Base-by-base conservation (phyloP, 2,113 vertebrate species). In the Paradoxurus hermaphroditus region DNA sequence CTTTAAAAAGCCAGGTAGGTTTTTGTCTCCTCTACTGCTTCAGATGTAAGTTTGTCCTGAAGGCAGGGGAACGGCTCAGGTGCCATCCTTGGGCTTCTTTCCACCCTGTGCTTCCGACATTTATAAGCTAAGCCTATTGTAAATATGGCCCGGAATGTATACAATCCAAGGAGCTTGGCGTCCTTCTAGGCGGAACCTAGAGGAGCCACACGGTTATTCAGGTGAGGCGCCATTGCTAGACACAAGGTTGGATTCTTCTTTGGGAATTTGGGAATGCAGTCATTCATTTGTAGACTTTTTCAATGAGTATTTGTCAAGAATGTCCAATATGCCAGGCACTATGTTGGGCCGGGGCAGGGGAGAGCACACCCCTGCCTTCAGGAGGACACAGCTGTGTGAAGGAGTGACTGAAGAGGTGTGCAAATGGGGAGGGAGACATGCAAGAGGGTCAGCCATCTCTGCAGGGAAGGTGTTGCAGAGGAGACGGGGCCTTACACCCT, bases 21-120 rank as follows among this genome's bases (percentile, higher is more conserved):
- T 83, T 87, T 82, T 44, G 79, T 78, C 82, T 95, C 29, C 46
- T 97, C 82, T 14, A 88, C 67, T 53, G 39, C n/a, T 90, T 93
- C 73, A 68, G 34, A 46, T 53, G 27, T 70, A 7, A 36, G 21
- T 85, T 78, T 90, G 56, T 92, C 86, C 73, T 91, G 41, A 44
- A 94, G 56, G 23, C 23, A 78, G 34, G 81, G 65, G 53, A 91
- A 81, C 88, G 56, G 75, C 59, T 93, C 79, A 79, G 39, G n/a
- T 62, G n/a, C 73, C 27, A 3, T 73, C 13, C 11, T 1, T 59
- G 23, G 63, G 70, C 51, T 96, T 86, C 86, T 67, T 77, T 86
- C 44, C 16, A 46, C 68, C 34, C 27, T 59, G 0, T 15, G 39
- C 29, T 82, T 95, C 49, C 78, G 31, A 73, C 36, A 6, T 44